Base-by-base conservation (phyloP, 2,888 invertebrate species). In the Hetaerina titia region DNA sequence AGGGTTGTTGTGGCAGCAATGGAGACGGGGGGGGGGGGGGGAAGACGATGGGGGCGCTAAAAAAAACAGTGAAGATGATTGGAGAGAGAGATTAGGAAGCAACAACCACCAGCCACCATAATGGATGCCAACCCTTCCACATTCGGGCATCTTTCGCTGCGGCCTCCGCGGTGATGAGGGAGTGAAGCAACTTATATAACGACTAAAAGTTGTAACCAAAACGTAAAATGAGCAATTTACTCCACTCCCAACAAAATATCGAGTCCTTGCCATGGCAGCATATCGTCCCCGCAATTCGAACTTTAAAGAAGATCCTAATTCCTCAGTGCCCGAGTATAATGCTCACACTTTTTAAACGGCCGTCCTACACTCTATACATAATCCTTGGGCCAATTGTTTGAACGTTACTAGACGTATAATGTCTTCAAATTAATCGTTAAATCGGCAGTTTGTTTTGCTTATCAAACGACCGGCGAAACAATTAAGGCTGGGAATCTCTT, bases 51-150 rank as follows among this genome's bases (percentile, higher is more conserved):
- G 25, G 81, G 69, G 13, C 13, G 11, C 13, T 31, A 81, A 31
- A 81, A 81, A 81, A 69, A n/a, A 81, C 31, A 6, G 81, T 81
- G 81, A 31, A 81, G 81, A 81, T 81, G 81, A 81, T 81, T 81
- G 81, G 31, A 31, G 81, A 13, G 81, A 11, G 81, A 81, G 81
- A 81, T 81, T 81, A 31, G 81, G 31, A 31, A 31, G 81, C 25
- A 81, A 81, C 81, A 81, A 81, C 81, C 81, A 81, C 22, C 60
- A 15, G 13, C 60, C 60, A 17, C 60, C 81, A 81, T 13, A 7
- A 81, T 81, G 81, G 81, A 81, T 15, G 81, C 13, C 25, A 81
- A 81, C 25, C 81, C 81, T 81, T 31, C 81, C 81, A n/a, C 9
- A 81, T 31, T 81, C 31, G 81, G 81, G 81, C 81, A 81, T 81